Conservation (phyloP, 2,113 vertebrate species). For the Ictalurus furcatus region DNA sequence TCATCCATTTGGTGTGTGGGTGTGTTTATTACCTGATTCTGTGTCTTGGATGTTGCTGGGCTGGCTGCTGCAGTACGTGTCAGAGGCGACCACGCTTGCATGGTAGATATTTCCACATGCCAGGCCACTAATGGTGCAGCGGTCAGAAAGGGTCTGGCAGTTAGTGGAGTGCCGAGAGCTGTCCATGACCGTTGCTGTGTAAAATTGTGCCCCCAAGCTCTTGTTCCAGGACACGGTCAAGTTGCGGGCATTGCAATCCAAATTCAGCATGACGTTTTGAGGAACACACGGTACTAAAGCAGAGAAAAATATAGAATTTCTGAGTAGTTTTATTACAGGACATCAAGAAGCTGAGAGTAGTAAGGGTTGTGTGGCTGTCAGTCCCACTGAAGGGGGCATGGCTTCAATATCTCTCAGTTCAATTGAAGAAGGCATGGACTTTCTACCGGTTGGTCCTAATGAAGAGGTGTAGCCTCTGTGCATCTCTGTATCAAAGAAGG, state of each 20-base stretch:
- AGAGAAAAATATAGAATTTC: constrained; percentile 21
- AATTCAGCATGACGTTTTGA: constrained; percentile 45
- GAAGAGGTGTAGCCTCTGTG: neutral
- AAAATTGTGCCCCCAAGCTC: constrained; percentile 67
- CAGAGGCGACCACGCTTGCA: constrained; percentile 66
- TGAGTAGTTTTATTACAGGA: neutral
- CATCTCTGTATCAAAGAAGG: neutral
- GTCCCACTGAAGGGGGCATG: neutral
- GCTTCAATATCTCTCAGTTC: neutral
- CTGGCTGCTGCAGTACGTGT: constrained; percentile 69
- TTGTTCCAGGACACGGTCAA: constrained; percentile 68
- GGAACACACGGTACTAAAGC: constrained; percentile 71
- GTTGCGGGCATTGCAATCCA: constrained; percentile 61
- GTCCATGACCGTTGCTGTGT: constrained; percentile 65
- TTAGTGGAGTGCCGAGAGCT: constrained; percentile 59
- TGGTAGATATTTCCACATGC: constrained; percentile 72
- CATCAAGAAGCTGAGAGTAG: neutral
- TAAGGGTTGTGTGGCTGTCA: neutral
- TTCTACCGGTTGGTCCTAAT: neutral
- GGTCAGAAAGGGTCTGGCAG: constrained; percentile 62
- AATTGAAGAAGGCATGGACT: neutral
- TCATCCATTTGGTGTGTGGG: neutral
- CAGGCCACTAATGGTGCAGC: constrained; percentile 66
- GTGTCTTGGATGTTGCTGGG: constrained; percentile 48
- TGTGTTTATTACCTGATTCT: constrained; percentile 62